Evolutionary conservation across 2,113 vertebrate genomes (phyloP).

Genomic region (Ellobius talpinus): DNA sequence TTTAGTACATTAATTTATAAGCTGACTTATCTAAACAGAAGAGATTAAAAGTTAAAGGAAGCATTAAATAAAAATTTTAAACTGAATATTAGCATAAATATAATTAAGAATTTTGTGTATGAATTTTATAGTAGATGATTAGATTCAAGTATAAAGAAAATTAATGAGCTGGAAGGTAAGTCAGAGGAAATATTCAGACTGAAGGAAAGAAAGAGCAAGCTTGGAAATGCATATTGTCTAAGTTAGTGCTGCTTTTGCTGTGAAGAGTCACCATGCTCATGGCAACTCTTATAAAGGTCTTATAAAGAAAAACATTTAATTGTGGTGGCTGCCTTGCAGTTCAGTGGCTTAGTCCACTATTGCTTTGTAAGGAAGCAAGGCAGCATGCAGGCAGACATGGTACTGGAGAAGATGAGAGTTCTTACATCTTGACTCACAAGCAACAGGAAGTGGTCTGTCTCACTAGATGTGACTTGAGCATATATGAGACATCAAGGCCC

Average conservation of each 20-base stretch:
- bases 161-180: background rate
- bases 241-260: background rate
- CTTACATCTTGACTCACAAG: background rate
- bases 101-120: background rate
- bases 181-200: background rate
- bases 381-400: background rate
- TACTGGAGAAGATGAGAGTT: background rate
- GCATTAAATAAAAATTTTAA: conserved; percentile 13
- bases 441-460: background rate
- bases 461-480: background rate
- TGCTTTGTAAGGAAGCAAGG: background rate
- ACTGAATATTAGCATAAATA: conserved; percentile 6
- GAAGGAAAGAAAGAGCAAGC: background rate
- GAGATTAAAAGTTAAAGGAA: background rate
- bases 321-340: background rate
- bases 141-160: background rate
- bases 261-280: background rate
- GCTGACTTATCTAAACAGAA: background rate
- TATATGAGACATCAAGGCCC: background rate
- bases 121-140: background rate
- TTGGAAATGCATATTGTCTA: background rate
- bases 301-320: background rate
- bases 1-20: background rate
- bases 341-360: background rate
- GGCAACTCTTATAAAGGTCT: too few relatives aligned